phyloP scores from a whole-genome alignment of 2,113 vertebrate genomes.

The Serinus canaria region DNA sequence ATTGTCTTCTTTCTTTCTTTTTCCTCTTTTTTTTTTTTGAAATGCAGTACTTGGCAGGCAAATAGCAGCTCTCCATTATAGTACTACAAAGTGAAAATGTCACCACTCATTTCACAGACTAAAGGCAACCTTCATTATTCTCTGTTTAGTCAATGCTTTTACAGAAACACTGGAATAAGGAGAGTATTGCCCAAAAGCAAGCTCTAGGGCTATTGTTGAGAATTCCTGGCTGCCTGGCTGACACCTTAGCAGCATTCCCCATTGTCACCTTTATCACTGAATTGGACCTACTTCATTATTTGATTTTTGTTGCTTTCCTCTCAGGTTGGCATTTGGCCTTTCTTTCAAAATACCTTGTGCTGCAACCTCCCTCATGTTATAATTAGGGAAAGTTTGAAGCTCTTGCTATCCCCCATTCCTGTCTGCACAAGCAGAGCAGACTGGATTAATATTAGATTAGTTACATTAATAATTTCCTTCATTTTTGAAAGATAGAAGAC shows the following conservation, averaged over 20 bases:
- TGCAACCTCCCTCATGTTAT: not conserved
- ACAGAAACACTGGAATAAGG: not conserved
- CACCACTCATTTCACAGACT: not conserved
- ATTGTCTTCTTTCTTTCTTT: not conserved
- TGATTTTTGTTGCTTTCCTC: not conserved
- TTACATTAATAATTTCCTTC: not conserved
- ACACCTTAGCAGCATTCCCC: not conserved
- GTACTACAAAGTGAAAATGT: not conserved
- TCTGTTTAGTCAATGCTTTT: not conserved
- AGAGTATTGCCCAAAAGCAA: not conserved
- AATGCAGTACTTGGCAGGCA: not conserved
- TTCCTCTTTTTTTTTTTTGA: rapidly evolving
- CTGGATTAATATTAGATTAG: not conserved
- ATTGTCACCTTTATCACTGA: not conserved
- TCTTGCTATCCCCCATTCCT: not conserved
- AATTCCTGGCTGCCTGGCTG: not conserved
- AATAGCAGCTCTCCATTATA: not conserved
- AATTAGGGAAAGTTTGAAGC: not conserved
- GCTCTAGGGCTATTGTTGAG: not conserved
- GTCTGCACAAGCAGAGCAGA: not conserved
- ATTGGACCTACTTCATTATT: not conserved
- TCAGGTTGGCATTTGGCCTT: not conserved
- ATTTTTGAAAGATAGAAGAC: not conserved
- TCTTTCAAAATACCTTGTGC: not conserved
- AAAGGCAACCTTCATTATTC: not conserved